Conservation (phyloP, 2,888 invertebrate species). For the Hydropsyche betteni region DNA sequence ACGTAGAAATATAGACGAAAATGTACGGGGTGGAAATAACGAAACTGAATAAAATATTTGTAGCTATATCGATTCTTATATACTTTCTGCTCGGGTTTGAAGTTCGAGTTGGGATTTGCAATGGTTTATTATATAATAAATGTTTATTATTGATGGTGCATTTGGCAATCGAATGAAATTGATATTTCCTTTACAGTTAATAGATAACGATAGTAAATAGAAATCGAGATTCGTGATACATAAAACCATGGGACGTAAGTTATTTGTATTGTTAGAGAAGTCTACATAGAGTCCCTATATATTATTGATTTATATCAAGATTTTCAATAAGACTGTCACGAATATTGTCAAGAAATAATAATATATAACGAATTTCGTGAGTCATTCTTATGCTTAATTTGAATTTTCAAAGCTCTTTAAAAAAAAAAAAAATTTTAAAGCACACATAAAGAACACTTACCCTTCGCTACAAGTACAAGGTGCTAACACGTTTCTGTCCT, state of each 20-base stretch:
- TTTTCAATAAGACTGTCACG: conserved; percentile 49
- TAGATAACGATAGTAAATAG: conserved; percentile 36
- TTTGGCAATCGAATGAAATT: conserved; percentile 34
- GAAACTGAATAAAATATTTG: no score
- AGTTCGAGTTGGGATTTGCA: no score
- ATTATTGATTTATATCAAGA: conserved; percentile 45
- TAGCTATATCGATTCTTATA: no score
- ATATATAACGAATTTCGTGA: conserved; percentile 40
- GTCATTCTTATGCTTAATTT: neutral
- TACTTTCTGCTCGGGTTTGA: no score
- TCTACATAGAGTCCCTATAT: conserved; percentile 10
- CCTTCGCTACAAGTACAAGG: conserved; percentile 63
- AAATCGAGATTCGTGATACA: conserved; percentile 34
- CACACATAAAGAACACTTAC: neutral
- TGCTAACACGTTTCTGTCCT: conserved; percentile 67
- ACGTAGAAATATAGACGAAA: no score
- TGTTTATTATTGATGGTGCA: conserved; percentile 8
- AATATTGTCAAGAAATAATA: conserved; percentile 41
- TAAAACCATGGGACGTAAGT: conserved; percentile 37
- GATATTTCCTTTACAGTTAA: conserved; percentile 26
- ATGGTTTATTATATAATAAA: no score
- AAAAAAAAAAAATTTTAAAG: no score
- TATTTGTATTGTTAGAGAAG: conserved; percentile 32
- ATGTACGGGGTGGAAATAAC: no score
- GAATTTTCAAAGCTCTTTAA: no score